Evolutionary conservation across 2,797 vertebrate species (phyloP).

Genomic region (Acrocephalus scirpaceus): DNA sequence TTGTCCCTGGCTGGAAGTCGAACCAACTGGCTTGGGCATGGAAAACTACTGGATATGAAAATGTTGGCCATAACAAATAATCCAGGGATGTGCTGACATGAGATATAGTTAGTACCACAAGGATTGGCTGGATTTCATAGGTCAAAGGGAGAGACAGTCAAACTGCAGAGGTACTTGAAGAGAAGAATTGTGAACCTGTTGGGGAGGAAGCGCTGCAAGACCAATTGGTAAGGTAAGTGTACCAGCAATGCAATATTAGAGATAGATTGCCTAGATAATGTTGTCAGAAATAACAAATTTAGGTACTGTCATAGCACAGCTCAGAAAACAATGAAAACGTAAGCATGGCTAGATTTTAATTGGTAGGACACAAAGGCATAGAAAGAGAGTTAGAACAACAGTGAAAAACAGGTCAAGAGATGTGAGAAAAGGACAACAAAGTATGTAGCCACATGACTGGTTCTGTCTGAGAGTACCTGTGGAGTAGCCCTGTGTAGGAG

Average conservation of each 20-base stretch:
- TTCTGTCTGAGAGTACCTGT: not conserved
- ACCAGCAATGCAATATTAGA: not conserved
- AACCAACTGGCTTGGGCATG: not conserved
- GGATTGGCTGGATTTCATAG: not conserved
- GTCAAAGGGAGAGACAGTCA: not conserved
- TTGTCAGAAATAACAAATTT: not conserved
- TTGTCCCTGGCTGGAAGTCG: not conserved
- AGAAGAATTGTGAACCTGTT: not conserved
- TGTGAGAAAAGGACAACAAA: not conserved
- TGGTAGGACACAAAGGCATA: not conserved
- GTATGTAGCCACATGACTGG: too few relatives aligned
- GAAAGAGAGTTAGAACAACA: not conserved
- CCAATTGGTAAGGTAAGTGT: not conserved
- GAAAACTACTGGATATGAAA: not conserved
- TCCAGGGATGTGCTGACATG: not conserved
- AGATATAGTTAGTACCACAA: not conserved
- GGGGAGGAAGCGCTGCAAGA: not conserved
- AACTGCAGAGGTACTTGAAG: not conserved
- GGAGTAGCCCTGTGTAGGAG: not conserved
- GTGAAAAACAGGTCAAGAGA: not conserved
- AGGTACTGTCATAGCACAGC: not conserved
- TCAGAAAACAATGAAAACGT: not conserved
- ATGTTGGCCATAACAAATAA: not conserved
- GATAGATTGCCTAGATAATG: not conserved
- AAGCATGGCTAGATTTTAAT: not conserved